A percentile compares a stretch with the other conserved stretches of the same genome.
These are phyloP conservation scores for Phytoseiulus persimilis DNA, from an alignment of 2,888 invertebrate genomes.

Conservation along the genomic window DNA sequence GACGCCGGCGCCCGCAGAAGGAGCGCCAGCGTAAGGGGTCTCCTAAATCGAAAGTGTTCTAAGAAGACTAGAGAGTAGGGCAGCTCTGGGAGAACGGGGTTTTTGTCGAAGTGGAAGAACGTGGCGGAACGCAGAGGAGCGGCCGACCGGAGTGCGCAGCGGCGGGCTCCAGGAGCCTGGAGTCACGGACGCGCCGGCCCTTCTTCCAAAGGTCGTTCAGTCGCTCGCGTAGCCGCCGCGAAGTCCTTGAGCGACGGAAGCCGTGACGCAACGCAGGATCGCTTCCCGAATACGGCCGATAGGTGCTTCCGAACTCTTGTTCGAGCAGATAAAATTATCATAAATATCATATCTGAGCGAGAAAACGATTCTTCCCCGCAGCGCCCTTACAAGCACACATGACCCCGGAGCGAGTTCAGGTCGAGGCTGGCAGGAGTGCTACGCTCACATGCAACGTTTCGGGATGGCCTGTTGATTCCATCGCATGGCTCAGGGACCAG, in stretches of 20 bases:
- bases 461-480: conserved; percentile 42
- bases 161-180: background rate
- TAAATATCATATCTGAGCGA: background rate
- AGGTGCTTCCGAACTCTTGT: background rate
- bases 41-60: background rate
- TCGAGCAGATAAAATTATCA: background rate
- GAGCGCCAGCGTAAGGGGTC: background rate
- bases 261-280: background rate
- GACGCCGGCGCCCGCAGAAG: background rate
- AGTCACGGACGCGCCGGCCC: background rate
- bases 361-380: background rate
- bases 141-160: background rate
- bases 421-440: conserved; percentile 44
- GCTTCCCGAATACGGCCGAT: background rate
- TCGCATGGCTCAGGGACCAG: conserved; percentile 44
- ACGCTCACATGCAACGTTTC: conserved; percentile 40
- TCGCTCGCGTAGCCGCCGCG: background rate
- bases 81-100: background rate
- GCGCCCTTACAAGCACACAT: conserved; percentile 44
- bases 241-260: background rate
- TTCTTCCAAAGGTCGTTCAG: background rate
- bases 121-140: background rate
- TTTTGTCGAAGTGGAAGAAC: background rate
- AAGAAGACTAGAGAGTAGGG: background rate
- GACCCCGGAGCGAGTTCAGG: conserved; percentile 44